Evolutionary conservation across 2,888 invertebrate species (phyloP), one percentile per base, ranked within the genome.

Genomic region (Lamellibrachia columna): DNA sequence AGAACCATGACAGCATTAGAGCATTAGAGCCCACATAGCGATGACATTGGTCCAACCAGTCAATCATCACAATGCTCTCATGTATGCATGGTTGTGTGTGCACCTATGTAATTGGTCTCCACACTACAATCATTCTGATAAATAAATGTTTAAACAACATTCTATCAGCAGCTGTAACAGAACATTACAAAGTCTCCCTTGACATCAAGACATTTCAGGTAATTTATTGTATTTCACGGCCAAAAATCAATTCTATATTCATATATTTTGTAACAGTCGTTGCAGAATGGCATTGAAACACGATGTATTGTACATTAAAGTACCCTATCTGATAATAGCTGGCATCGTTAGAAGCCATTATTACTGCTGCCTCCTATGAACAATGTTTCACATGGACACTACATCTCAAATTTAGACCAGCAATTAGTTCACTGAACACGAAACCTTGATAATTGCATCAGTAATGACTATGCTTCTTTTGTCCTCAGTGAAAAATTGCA

Each of bases 261-360:
- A 75, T 75, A n/a, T 22, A n/a, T 75, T 75, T 75, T 75, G 75
- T 75, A 75, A 22, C 15, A 75, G 75, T 75, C 75, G 22, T 75
- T 15, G 75, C 75, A 22, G 75, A 75, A 75, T 75, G 22, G 15
- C 75, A 6, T 75, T 75, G 75, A 75, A 75, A 75, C 75, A 75
- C n/a, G 75, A 75, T 75, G 75, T 75, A 75, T 75, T 75, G 75
- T 75, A 75, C 75, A 75, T 15, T 75, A 75, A 75, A 75, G 75
- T 75, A 75, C n/a, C 75, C 75, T 2, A n/a, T 22, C 22, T 22
- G 75, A 75, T 75, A 15, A 15, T 75, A 75, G 75, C 75, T 75
- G 75, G 75, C 75, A 11, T n/a, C 15, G n/a, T 22, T 75, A 75
- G 75, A 75, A 75, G 75, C 75, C 75, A 75, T 75, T 75, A 75